These are phyloP conservation scores for Drosophila punjabiensis DNA, from an alignment of 1,140 invertebrate genomes.

Conservation along the genomic window DNA sequence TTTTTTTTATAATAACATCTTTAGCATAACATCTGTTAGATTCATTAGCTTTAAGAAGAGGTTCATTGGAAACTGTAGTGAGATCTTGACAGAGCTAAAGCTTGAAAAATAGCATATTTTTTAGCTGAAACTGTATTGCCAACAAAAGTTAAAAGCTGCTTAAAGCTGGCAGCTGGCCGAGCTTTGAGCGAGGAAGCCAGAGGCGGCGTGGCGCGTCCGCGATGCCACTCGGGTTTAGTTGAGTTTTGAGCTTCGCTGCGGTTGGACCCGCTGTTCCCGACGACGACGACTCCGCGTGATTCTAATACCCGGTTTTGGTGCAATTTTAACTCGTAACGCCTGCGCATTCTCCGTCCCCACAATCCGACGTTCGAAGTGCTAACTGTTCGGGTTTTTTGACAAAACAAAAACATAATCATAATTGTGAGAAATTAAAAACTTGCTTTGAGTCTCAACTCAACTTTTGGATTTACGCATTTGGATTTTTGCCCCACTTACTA, in stretches of 20 bases:
- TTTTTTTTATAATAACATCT: no score
- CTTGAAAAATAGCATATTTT: background rate
- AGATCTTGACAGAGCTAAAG: background rate
- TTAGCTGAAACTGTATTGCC: background rate
- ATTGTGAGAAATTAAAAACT: conserved; percentile 38
- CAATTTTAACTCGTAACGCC: conserved; percentile 59
- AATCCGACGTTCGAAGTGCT: conserved; percentile 19
- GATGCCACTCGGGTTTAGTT: conserved; percentile 47
- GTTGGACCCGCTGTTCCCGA: conserved; percentile 49
- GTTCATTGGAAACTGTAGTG: background rate
- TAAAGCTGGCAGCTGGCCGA: background rate
- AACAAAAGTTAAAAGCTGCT: conserved; percentile 19
- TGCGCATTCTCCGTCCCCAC: conserved; percentile 40
- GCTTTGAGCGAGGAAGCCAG: conserved; percentile 47
- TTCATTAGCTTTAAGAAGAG: background rate
- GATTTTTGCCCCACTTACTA: conserved; percentile 4
- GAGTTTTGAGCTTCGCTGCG: conserved; percentile 76
- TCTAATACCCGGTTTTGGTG: conserved; percentile 34
- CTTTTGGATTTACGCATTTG: conserved; percentile 53
- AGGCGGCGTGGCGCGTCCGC: background rate
- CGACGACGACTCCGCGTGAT: conserved; percentile 32
- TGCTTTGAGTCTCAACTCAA: background rate
- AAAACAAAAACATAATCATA: conserved; percentile 29
- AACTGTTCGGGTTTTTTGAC: conserved; percentile 23
- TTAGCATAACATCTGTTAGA: background rate